Base-by-base conservation (phyloP, 2,797 vertebrate genomes). In the Bovichtus diacanthus region DNA sequence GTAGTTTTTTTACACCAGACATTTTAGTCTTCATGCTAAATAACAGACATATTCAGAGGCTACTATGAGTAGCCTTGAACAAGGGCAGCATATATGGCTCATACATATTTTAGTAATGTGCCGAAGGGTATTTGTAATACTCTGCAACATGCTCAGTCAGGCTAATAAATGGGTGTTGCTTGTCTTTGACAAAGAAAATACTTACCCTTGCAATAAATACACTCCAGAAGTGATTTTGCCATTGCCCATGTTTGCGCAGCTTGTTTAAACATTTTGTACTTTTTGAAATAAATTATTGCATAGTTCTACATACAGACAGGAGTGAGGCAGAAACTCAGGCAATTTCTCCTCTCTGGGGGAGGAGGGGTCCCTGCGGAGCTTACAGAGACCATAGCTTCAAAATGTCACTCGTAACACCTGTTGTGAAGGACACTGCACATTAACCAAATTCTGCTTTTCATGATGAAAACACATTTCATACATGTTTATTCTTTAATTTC, bases 51-150 rank as follows among this genome's bases (percentile, higher is more conserved):
- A 36, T 55, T 61, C 50, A 19, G 18, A 77, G 21, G 46, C 62
- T 39, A 21, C 4, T 29, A 4, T 50, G 13, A 63, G 50, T 23
- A 29, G 46, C 29, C 23, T 55, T 27, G 38, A 76, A 82, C 50
- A 75, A 54, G 38, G 58, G 34, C 49, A 78, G 38, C 31, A 65
- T 44, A 15, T 23, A 23, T 41, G 54, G 59, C 41, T 81, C 67
- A 62, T 78, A 36, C 77, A 82, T 77, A 81, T 85, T 85, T 87
- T 47, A 82, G 76, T 76, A 23, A 76, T 62, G 10, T 25, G 66
- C 88, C 58, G 31, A 2, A 56, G 76, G 87, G 49, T 56, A 77
- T 74, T 58, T 73, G 46, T 46, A 62, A 43, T 44, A 23, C 10
- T 62, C 27, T 75, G 29, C 61, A 76, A 72, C 74, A 47, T 77